Percentiles rank a stretch among this genome's conserved stretches.
phyloP scores from a whole-genome alignment of 2,888 invertebrate genomes.

The Amitus sp. region DNA sequence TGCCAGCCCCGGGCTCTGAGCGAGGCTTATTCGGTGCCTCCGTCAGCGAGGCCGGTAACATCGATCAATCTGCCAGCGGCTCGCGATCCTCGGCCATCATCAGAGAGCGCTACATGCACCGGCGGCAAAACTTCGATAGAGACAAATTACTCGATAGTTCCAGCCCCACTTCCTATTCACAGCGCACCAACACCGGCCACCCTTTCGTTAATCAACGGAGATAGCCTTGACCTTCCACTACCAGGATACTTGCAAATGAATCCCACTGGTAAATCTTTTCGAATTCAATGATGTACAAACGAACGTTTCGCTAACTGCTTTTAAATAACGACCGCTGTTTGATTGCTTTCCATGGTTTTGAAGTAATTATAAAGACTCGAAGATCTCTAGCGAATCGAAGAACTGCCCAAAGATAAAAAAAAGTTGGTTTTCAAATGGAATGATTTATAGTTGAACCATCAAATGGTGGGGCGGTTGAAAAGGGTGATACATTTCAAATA shows the following conservation, averaged over 20 bases:
- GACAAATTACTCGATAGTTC: conserved; percentile 54
- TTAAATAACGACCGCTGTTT: no score
- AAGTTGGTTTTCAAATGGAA: no score
- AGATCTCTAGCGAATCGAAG: no score
- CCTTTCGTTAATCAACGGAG: conserved; percentile 29
- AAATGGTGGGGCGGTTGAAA: no score
- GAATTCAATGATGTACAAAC: background rate
- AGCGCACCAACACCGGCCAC: conserved; percentile 37
- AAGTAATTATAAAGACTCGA: no score
- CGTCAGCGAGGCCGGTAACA: conserved; percentile 66
- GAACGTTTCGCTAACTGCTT: background rate
- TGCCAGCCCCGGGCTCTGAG: conserved; percentile 65
- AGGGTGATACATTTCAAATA: no score
- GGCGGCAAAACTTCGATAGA: conserved; percentile 39
- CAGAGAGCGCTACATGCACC: conserved; percentile 35
- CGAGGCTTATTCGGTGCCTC: conserved; percentile 67
- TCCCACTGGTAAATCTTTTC: conserved; percentile 59
- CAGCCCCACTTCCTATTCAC: conserved; percentile 50
- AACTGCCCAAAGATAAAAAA: no score
- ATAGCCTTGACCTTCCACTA: conserved; percentile 54
- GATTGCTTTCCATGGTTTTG: no score
- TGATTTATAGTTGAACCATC: no score
- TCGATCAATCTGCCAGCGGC: conserved; percentile 44
- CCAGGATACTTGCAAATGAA: conserved; percentile 67
- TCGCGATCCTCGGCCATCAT: conserved; percentile 32